A percentile compares a stretch with the other conserved stretches of the same genome.
These are phyloP conservation scores for Monopis laevigella DNA, from an alignment of 2,888 invertebrate species.

Conservation along the genomic window DNA sequence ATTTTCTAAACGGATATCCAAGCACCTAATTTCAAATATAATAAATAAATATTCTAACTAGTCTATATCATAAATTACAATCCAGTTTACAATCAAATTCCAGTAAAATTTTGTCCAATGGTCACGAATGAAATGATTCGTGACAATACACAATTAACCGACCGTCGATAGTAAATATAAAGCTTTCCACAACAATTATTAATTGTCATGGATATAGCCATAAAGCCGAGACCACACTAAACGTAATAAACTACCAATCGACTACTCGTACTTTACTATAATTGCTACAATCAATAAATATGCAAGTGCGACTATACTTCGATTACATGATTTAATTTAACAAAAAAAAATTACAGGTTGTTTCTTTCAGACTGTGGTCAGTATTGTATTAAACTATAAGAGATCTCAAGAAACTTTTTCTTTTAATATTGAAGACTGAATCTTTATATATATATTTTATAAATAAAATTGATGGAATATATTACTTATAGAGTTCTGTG, in stretches of 20 bases:
- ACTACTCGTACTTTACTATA: conserved; percentile 37
- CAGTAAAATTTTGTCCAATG: neutral
- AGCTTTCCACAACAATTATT: conserved; percentile 14
- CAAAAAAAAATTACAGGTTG: conserved; percentile 24
- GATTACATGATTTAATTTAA: too few relatives aligned
- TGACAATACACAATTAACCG: conserved; percentile 9
- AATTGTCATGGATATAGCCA: conserved; percentile 27
- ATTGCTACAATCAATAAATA: conserved; percentile 31
- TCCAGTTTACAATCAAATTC: neutral
- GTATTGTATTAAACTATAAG: neutral
- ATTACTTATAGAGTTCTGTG: too few relatives aligned
- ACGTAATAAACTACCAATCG: conserved; percentile 44
- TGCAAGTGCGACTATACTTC: too few relatives aligned
- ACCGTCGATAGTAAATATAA: conserved; percentile 10
- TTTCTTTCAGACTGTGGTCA: neutral
- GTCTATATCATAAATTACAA: too few relatives aligned
- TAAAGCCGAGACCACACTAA: conserved; percentile 40
- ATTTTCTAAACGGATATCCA: too few relatives aligned
- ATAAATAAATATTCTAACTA: too few relatives aligned
- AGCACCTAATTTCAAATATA: too few relatives aligned
- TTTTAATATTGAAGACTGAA: neutral
- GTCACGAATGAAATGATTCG: neutral
- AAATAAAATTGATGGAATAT: too few relatives aligned
- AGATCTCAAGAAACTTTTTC: neutral
- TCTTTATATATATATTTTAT: too few relatives aligned